Conservation (phyloP, 35 echinoderm and acorn worm species). For the Apostichopus californicus region DNA sequence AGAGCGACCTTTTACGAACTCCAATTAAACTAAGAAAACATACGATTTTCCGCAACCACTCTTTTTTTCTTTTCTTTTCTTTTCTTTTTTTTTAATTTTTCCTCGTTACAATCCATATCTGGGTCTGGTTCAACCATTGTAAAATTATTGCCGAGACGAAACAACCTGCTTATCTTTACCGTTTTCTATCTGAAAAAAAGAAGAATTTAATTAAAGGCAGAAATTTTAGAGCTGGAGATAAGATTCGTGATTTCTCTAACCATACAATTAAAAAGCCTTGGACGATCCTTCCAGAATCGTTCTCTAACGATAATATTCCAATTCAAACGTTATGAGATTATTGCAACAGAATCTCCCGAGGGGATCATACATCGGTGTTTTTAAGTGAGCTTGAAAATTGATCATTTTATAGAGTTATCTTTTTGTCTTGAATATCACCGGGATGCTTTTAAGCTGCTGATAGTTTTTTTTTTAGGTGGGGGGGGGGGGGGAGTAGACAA, state of each 20-base stretch:
- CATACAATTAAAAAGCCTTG: not conserved
- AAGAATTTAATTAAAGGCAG: not conserved
- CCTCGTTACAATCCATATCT: not conserved
- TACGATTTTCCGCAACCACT: too few species aligned
- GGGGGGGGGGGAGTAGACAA: too few species aligned
- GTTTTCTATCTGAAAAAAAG: not conserved
- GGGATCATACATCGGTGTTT: not conserved
- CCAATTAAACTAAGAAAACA: too few species aligned
- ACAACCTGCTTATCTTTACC: not conserved
- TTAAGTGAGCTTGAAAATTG: not conserved
- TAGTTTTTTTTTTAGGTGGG: not conserved
- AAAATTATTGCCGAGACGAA: not conserved
- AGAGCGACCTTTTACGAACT: too few species aligned
- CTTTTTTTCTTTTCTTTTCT: too few species aligned
- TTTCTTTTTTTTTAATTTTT: too few species aligned
- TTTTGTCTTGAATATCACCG: not conserved
- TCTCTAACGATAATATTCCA: not conserved
- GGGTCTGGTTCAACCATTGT: not conserved
- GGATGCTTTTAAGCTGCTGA: constrained; percentile 17
- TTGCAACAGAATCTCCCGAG: constrained; percentile 2
- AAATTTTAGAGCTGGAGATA: not conserved
- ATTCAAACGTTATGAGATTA: not conserved
- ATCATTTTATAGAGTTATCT: not conserved
- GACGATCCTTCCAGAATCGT: not conserved
- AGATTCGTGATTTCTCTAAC: not conserved